phyloP scores from a whole-genome alignment of 2,797 vertebrate species.

The Ambastaia sidthimunki region DNA sequence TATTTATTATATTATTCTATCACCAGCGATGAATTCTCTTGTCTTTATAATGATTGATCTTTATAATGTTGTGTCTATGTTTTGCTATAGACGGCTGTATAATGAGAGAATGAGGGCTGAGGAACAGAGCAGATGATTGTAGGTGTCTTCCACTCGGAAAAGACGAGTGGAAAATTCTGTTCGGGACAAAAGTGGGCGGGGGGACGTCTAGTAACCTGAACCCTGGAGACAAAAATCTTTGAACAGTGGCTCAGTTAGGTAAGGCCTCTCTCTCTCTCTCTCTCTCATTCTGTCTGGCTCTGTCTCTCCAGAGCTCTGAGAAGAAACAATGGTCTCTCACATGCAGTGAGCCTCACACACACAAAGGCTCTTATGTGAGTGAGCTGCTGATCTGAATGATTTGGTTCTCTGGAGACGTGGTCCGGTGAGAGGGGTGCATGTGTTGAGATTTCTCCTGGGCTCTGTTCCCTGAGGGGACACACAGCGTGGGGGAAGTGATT shows the following conservation, averaged over 20 bases:
- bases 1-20: too few relatives aligned
- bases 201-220: slow-evolving; percentile 48
- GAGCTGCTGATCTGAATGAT: slow-evolving; percentile 17
- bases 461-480: not conserved
- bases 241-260: slow-evolving; percentile 17
- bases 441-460: slow-evolving; percentile 33
- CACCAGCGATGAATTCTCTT: too few relatives aligned
- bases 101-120: slow-evolving; percentile 21
- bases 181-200: slow-evolving; percentile 20
- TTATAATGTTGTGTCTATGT: not conserved
- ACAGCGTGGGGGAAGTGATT: not conserved
- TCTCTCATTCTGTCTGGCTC: slow-evolving; percentile 9
- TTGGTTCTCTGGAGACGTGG: slow-evolving; percentile 29
- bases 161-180: slow-evolving; percentile 42
- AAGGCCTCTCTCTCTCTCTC: slow-evolving; percentile 21
- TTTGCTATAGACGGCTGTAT: not conserved
- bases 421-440: slow-evolving; percentile 13
- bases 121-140: slow-evolving; percentile 5
- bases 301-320: not conserved
- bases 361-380: slow-evolving; percentile 54
- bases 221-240: slow-evolving; percentile 26
- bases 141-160: slow-evolving; percentile 22
- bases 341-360: slow-evolving; percentile 35
- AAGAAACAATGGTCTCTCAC: slow-evolving; percentile 58
- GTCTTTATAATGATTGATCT: too few relatives aligned